Percentiles rank a stretch among this genome's conserved stretches.
These are phyloP conservation scores for Drosophila carrolli DNA, from an alignment of 1,140 invertebrate species.

Conservation along the genomic window DNA sequence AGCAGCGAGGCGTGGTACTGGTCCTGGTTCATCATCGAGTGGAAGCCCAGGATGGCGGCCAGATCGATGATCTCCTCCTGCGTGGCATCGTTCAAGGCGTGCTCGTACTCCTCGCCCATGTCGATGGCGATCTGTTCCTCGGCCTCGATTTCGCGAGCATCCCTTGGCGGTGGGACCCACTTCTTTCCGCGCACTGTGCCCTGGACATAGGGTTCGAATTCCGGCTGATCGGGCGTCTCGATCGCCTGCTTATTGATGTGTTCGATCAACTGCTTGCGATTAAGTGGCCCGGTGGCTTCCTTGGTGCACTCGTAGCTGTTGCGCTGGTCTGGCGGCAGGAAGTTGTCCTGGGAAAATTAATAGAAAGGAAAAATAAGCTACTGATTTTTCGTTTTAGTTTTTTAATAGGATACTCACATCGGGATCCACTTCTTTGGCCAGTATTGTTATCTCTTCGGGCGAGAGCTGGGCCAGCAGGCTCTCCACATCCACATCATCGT, in stretches of 20 bases:
- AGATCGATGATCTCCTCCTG: constrained; percentile 99
- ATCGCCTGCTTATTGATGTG: constrained; percentile 99
- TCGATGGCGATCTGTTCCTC: constrained; percentile 97
- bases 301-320: constrained; percentile 98
- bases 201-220: constrained; percentile 96
- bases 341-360: constrained; percentile 89
- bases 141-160: constrained; percentile 91
- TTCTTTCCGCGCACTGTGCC: constrained; percentile 96
- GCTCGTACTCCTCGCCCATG: constrained; percentile 97
- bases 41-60: constrained; percentile 99
- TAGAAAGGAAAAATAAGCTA: too few species aligned
- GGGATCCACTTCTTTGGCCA: constrained; percentile 99
- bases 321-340: constrained; percentile 97
- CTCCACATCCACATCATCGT: constrained; percentile 98
- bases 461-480: constrained; percentile 97
- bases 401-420: constrained; percentile 91
- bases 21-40: constrained; percentile 99
- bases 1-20: constrained; percentile 98
- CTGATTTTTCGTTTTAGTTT: too few species aligned
- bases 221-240: constrained; percentile 98
- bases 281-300: constrained; percentile 96
- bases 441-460: constrained; percentile 97
- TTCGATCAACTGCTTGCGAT: constrained; percentile 98
- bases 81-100: constrained; percentile 94
- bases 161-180: constrained; percentile 95